phyloP scores from a whole-genome alignment of 2,888 invertebrate species.

The Diaprepes abbreviatus region DNA sequence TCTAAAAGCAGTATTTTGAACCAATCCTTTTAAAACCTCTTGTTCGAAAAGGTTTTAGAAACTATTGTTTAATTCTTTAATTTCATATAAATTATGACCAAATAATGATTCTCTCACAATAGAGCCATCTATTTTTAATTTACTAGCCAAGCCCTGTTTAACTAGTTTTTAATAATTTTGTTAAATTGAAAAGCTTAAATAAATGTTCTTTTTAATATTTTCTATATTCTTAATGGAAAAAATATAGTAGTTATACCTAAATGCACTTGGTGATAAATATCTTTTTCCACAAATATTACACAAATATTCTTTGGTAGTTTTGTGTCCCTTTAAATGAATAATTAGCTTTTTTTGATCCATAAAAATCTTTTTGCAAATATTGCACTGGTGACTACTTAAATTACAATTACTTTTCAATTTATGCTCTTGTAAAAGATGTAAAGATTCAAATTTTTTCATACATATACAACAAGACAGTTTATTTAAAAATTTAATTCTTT shows the following conservation, averaged over 20 bases:
- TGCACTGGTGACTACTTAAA: conserved; percentile 59
- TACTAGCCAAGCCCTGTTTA: too few species aligned
- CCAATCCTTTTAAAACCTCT: too few species aligned
- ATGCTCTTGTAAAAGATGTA: conserved; percentile 59
- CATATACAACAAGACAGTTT: conserved; percentile 59
- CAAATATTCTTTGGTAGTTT: conserved; percentile 62
- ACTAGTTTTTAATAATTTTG: too few species aligned
- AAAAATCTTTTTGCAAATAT: conserved; percentile 63
- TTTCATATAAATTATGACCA: too few species aligned
- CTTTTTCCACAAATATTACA: conserved; percentile 66
- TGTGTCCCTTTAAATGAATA: conserved; percentile 64
- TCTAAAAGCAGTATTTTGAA: too few species aligned
- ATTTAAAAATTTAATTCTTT: conserved; percentile 19
- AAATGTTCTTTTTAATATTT: too few species aligned
- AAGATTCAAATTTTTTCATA: conserved; percentile 58
- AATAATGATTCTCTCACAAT: too few species aligned
- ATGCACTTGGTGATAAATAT: conserved; percentile 65
- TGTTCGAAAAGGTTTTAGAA: too few species aligned
- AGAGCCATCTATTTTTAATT: too few species aligned
- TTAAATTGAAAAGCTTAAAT: too few species aligned
- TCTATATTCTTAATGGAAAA: too few species aligned
- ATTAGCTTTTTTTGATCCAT: conserved; percentile 62
- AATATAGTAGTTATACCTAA: conserved; percentile 6
- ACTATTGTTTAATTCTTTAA: too few species aligned
- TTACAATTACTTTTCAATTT: conserved; percentile 37